Evolutionary conservation across 1,140 invertebrate species (phyloP).

Genomic region (Drosophila pectinifera): DNA sequence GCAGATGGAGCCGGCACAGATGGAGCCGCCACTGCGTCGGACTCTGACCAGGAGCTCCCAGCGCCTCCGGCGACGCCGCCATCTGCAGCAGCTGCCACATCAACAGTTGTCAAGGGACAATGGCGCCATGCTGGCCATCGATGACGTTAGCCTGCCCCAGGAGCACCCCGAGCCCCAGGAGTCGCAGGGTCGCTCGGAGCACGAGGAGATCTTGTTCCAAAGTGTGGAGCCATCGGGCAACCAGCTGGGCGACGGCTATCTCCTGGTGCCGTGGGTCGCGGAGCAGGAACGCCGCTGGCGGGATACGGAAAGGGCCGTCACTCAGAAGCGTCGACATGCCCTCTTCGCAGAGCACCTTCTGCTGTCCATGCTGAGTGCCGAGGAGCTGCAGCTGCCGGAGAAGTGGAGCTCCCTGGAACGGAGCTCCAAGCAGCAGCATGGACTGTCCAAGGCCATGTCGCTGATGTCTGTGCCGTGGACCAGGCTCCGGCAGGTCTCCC

Average conservation of each 20-base stretch:
- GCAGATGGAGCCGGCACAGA: slow-evolving; percentile 53
- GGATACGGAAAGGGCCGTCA: neutral
- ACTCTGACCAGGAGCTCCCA: slow-evolving; percentile 15
- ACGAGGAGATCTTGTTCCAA: neutral
- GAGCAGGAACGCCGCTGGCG: slow-evolving; percentile 15
- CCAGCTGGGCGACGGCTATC: neutral
- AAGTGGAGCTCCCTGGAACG: neutral
- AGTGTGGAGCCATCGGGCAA: neutral
- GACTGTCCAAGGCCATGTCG: slow-evolving; percentile 39
- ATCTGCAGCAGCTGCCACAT: too few relatives aligned
- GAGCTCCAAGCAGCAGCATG: neutral
- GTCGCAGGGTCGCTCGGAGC: neutral
- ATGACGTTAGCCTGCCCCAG: neutral
- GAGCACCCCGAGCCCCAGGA: too few relatives aligned
- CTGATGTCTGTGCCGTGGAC: slow-evolving; percentile 48
- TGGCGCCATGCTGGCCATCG: neutral
- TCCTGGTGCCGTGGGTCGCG: slow-evolving; percentile 42
- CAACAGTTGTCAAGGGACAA: neutral
- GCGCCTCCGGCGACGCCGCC: slow-evolving; percentile 26
- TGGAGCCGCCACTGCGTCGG: slow-evolving; percentile 47
- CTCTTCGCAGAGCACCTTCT: slow-evolving; percentile 61
- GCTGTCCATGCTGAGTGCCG: slow-evolving; percentile 61
- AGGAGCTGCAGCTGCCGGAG: slow-evolving; percentile 39
- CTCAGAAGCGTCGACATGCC: slow-evolving; percentile 10
- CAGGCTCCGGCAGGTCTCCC: slow-evolving; percentile 6